phyloP scores from a whole-genome alignment of 2,113 vertebrate genomes.

The Motacilla tschutschensis region DNA sequence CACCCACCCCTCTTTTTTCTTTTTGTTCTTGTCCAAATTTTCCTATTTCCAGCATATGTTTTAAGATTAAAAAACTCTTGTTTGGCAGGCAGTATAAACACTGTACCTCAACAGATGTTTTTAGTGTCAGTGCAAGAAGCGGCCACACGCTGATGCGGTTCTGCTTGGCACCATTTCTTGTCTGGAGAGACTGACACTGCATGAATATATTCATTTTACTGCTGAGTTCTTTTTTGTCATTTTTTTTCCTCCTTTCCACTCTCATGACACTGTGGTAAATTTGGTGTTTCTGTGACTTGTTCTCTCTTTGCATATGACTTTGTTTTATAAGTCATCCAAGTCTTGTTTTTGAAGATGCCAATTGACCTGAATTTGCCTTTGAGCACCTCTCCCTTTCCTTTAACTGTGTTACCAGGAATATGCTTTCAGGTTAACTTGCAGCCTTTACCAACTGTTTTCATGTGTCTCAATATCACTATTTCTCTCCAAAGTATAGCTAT shows the following conservation, averaged over 20 bases:
- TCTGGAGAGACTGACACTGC: conserved; percentile 60
- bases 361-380: conserved; percentile 40
- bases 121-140: conserved; percentile 52
- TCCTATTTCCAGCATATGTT: conserved; percentile 51
- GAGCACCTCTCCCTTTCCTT: neutral
- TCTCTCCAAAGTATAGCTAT: conserved; percentile 27
- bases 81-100: conserved; percentile 36
- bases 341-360: neutral
- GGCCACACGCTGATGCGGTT: conserved; percentile 70
- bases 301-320: neutral
- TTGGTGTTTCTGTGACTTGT: neutral
- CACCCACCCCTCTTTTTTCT: conserved; percentile 43
- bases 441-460: conserved; percentile 13
- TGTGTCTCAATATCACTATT: neutral
- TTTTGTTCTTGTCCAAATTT: conserved; percentile 52
- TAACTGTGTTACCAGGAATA: conserved; percentile 45
- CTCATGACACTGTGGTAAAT: conserved; percentile 45
- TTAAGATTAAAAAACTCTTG: conserved; percentile 62
- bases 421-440: conserved; percentile 26
- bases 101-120: conserved; percentile 62
- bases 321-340: neutral
- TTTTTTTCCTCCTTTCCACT: conserved; percentile 1
- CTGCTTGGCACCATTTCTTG: conserved; percentile 65
- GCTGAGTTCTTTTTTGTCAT: conserved; percentile 42
- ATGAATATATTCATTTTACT: conserved; percentile 65